These are phyloP conservation scores for Ciconia maguari DNA, from an alignment of 2,113 vertebrate genomes.

Conservation along the genomic window DNA sequence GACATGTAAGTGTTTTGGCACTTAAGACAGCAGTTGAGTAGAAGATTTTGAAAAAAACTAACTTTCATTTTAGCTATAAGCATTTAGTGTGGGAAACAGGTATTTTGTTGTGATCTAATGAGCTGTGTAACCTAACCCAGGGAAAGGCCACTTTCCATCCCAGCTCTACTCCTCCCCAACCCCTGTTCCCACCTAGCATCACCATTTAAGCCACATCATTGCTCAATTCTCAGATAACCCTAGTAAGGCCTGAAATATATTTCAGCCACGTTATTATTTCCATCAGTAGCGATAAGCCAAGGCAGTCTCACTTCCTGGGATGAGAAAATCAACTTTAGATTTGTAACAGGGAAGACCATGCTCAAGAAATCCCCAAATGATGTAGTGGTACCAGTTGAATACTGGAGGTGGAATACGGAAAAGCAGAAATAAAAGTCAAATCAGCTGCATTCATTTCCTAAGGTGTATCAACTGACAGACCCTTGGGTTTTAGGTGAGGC, in stretches of 20 bases:
- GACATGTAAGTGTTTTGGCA: neutral
- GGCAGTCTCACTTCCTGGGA: neutral
- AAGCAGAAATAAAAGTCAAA: neutral
- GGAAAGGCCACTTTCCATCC: neutral
- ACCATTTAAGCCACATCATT: neutral
- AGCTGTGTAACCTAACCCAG: neutral
- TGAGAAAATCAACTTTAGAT: neutral
- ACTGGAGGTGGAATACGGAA: neutral
- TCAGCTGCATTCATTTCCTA: neutral
- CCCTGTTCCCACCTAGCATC: neutral
- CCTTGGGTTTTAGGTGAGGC: neutral
- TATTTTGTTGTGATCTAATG: neutral
- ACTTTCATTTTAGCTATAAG: neutral
- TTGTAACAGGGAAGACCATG: neutral
- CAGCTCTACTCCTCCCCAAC: neutral
- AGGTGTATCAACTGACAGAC: neutral
- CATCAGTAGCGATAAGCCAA: neutral
- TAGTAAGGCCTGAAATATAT: neutral
- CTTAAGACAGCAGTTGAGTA: neutral
- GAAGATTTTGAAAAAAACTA: neutral
- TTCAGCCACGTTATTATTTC: neutral
- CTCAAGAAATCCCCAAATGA: neutral
- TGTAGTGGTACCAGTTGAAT: rapidly evolving
- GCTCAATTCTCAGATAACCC: neutral
- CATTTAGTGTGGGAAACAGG: neutral